Percentiles rank a stretch among this genome's conserved stretches.
phyloP scores from a whole-genome alignment of 2,888 invertebrate species.

The Ferrisia virgata region DNA sequence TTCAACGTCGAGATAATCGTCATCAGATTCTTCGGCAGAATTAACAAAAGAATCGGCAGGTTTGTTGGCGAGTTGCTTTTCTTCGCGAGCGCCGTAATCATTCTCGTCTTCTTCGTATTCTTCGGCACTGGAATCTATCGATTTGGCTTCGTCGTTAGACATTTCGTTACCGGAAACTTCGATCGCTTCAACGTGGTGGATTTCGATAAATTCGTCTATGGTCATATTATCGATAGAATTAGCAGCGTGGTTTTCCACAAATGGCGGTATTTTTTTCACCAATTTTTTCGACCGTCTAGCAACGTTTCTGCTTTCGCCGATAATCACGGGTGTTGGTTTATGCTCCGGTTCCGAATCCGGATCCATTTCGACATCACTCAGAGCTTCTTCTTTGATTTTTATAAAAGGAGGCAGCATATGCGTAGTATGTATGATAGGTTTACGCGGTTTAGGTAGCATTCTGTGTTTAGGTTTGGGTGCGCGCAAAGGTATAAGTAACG shows the following conservation, averaged over 20 bases:
- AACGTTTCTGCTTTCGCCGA: constrained; percentile 2
- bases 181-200: not conserved
- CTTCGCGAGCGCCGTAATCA: not conserved
- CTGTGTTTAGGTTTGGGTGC: not conserved
- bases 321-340: not conserved
- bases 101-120: not conserved
- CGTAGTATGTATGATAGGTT: not conserved
- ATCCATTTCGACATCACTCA: not conserved
- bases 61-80: not conserved
- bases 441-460: not conserved
- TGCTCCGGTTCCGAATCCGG: not conserved
- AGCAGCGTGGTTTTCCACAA: not conserved
- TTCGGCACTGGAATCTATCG: not conserved
- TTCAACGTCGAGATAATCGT: constrained; percentile 15
- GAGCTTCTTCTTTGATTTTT: not conserved
- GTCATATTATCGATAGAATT: not conserved
- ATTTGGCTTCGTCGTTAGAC: not conserved
- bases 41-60: not conserved
- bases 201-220: not conserved
- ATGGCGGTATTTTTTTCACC: not conserved
- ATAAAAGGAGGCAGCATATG: not conserved
- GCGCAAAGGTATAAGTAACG: not conserved
- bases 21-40: not conserved
- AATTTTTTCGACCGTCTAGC: not conserved
- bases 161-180: not conserved